Percentiles rank a stretch among this genome's conserved stretches.
phyloP scores from a whole-genome alignment of 1,140 invertebrate species.

The Prorops nasuta region DNA sequence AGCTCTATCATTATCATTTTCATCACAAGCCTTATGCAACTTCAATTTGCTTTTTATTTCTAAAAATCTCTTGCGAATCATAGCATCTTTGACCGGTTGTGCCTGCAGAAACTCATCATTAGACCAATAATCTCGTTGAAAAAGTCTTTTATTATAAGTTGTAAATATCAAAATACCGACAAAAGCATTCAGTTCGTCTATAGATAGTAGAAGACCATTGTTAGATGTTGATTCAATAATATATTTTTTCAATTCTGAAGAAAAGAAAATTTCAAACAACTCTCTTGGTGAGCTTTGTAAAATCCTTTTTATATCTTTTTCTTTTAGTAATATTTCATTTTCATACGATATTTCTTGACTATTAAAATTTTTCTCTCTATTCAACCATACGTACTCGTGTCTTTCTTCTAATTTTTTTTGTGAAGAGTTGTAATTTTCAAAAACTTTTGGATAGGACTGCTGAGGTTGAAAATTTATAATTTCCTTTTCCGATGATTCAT shows the following conservation, averaged over 20 bases:
- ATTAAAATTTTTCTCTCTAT: neutral
- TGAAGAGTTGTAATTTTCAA: constrained; percentile 1
- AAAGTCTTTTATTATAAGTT: constrained; percentile 16
- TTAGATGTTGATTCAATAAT: constrained; percentile 9
- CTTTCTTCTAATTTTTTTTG: constrained; percentile 6
- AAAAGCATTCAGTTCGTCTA: constrained; percentile 10
- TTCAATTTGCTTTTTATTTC: constrained; percentile 15
- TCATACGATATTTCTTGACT: no score
- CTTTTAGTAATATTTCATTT: constrained; percentile 1
- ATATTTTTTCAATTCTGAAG: constrained; percentile 2
- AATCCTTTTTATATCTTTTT: constrained; percentile 2
- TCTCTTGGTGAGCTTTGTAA: neutral
- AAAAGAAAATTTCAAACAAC: constrained; percentile 7
- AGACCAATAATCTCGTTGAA: constrained; percentile 21
- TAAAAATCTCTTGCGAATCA: constrained; percentile 14
- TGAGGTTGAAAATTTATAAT: no score
- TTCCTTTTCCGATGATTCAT: neutral
- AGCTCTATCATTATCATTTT: constrained; percentile 4
- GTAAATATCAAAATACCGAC: constrained; percentile 2
- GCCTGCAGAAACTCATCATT: constrained; percentile 8
- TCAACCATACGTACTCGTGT: constrained; percentile 2
- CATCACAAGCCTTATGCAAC: constrained; percentile 12
- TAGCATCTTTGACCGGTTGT: constrained; percentile 11
- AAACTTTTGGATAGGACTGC: constrained; percentile 6
- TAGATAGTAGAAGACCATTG: constrained; percentile 5